Evolutionary conservation across 2,888 invertebrate genomes (phyloP), one percentile per base, ranked within the genome.

Genomic region (Drosophila kambysellisi): DNA sequence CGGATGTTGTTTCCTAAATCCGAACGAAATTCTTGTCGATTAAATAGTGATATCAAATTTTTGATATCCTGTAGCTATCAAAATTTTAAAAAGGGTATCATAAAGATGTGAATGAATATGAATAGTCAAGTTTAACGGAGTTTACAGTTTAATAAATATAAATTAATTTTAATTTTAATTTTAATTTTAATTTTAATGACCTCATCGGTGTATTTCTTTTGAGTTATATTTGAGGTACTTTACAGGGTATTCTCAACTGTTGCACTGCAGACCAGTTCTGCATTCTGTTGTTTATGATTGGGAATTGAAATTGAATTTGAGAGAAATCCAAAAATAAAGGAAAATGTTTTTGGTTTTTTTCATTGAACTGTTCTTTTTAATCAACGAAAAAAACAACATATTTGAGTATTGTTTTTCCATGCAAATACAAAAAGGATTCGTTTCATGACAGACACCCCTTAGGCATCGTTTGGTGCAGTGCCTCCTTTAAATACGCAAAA

Each of bases 281-380:
- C 30, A 32, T n/a, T 25, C 41, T 39, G 50, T 33, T 35, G 35
- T 60, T 39, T 60, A 51, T 48, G 35, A 50, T 70, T 70, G 35
- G 17, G 51, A 48, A 54, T 64, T 54, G 60, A 54, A 75, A 70
- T 75, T 17, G 50, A 51, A 54, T 74, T 58, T 39, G 50, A 70
- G 41, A 65, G 32, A 48, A 37, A 50, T 30, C 46, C 12, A 52
- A 50, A 63, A 43, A 60, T 3, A 43, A 46, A 11, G 0, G 6
- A 39, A 51, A 60, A 57, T 64, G 17, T 35, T 53, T 57, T 25
- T 25, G 20, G 20, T 25, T 25, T 46, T 60, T 37, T 30, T 9
- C 32, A 58, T 50, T 61, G 52, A 56, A 29, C 17, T 56, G 12
- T n/a, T 8, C 29, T 62, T 62, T 46, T 33, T 58, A 15, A 32